These are phyloP conservation scores for Cheirogaleus medius DNA, from an alignment of 2,113 vertebrate genomes.

Conservation along the genomic window DNA sequence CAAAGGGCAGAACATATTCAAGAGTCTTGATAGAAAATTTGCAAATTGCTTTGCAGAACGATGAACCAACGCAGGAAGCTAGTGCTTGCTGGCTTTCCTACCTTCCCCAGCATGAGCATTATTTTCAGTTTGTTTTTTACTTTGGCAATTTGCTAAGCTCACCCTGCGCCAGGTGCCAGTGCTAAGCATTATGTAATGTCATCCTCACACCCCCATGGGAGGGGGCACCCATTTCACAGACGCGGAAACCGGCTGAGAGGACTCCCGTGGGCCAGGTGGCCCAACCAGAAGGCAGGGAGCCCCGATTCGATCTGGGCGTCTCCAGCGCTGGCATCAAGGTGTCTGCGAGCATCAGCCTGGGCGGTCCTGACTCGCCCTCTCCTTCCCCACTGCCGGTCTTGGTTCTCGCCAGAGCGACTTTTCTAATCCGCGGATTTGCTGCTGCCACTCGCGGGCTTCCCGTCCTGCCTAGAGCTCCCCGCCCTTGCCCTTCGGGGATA, in stretches of 20 bases:
- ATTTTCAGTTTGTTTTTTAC: constrained; percentile 18
- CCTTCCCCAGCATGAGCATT: not conserved
- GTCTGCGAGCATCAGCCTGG: not conserved
- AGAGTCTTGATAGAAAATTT: not conserved
- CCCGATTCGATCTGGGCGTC: not conserved
- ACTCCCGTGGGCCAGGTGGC: not conserved
- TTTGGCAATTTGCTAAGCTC: constrained; percentile 38
- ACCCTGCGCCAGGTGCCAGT: not conserved
- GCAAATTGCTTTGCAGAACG: not conserved
- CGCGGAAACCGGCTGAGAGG: not conserved
- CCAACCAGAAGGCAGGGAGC: not conserved
- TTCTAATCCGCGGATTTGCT: not conserved
- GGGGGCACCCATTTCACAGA: not conserved
- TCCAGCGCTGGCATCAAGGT: not conserved
- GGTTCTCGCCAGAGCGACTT: not conserved
- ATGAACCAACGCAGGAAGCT: not conserved
- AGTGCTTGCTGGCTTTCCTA: not conserved
- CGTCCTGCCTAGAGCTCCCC: not conserved
- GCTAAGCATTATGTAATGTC: constrained; percentile 40
- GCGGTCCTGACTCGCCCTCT: not conserved
- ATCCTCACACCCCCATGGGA: not conserved
- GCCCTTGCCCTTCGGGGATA: not conserved
- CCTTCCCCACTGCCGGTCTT: not conserved
- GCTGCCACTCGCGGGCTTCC: not conserved
- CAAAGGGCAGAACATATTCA: not conserved